These are phyloP conservation scores for Palythoa heliodiscus DNA, from an alignment of 92 coral and sea anemone species.

Conservation along the genomic window DNA sequence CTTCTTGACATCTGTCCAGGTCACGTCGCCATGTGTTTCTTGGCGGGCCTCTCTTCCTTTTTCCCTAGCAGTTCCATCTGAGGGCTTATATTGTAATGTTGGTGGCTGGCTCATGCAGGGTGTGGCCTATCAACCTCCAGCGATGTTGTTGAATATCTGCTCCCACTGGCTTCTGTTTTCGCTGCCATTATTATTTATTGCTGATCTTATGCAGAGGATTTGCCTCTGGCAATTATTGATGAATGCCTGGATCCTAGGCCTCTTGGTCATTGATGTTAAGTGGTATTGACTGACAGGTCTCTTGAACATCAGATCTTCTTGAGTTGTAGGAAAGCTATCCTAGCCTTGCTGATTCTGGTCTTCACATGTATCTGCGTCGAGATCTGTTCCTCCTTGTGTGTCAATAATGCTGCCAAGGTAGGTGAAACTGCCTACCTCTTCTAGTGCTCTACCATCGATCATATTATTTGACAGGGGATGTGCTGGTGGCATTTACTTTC, in stretches of 20 bases:
- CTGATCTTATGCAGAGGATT: neutral
- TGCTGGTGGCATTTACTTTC: neutral
- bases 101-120: neutral
- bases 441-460: neutral
- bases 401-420: neutral
- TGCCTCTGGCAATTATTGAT: conserved; percentile 1
- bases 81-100: conserved; percentile 1
- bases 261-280: neutral
- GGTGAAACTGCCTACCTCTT: neutral
- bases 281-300: neutral
- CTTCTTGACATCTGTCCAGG: too few species aligned
- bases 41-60: too few species aligned
- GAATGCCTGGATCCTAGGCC: neutral
- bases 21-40: too few species aligned
- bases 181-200: neutral
- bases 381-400: neutral
- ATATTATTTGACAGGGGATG: neutral
- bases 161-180: neutral
- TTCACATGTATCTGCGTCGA: neutral
- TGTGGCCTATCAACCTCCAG: neutral
- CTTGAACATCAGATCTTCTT: neutral
- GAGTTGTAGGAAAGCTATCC: neutral
- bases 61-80: conserved; percentile 1
- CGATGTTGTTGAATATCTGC: neutral
- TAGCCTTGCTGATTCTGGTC: neutral